Conservation (phyloP, 2,113 vertebrate species). For the Lophius piscatorius region DNA sequence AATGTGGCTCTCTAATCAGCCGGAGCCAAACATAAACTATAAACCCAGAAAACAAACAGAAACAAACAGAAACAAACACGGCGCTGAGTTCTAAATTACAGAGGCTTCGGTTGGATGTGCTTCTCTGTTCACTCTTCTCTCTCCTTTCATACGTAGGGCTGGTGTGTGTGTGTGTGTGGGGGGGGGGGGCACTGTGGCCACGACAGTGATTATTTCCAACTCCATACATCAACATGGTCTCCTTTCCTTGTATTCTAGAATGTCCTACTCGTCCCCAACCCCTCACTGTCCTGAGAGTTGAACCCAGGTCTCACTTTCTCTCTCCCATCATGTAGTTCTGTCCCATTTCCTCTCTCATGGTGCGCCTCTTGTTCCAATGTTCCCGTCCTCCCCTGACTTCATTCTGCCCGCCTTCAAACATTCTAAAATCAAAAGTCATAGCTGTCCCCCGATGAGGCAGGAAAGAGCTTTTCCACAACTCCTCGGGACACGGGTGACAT, state of each 20-base stretch:
- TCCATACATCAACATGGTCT: too few relatives aligned
- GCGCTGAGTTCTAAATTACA: conserved; percentile 35
- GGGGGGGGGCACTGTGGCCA: conserved; percentile 8
- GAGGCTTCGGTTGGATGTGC: not conserved
- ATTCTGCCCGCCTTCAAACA: conserved; percentile 14
- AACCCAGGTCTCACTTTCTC: conserved; percentile 21
- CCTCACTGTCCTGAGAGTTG: conserved; percentile 32
- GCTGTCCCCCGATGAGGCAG: conserved; percentile 6
- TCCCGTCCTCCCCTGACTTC: too few relatives aligned
- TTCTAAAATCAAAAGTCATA: conserved; percentile 4
- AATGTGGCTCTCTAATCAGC: conserved; percentile 41
- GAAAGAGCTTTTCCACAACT: conserved; percentile 18
- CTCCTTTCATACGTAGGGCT: too few relatives aligned
- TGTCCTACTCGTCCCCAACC: conserved; percentile 25
- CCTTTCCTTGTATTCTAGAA: conserved; percentile 38
- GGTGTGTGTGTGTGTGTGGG: too few relatives aligned
- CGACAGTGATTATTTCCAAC: too few relatives aligned
- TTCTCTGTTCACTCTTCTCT: not conserved
- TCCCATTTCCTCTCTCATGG: not conserved
- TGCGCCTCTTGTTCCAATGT: too few relatives aligned
- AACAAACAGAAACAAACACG: conserved; percentile 33
- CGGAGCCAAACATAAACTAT: conserved; percentile 42
- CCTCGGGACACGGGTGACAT: too few relatives aligned
- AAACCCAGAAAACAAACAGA: conserved; percentile 44
- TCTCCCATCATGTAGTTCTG: conserved; percentile 8